Base-by-base conservation (phyloP, 2,888 invertebrate species). In the Ectemnius lituratus region DNA sequence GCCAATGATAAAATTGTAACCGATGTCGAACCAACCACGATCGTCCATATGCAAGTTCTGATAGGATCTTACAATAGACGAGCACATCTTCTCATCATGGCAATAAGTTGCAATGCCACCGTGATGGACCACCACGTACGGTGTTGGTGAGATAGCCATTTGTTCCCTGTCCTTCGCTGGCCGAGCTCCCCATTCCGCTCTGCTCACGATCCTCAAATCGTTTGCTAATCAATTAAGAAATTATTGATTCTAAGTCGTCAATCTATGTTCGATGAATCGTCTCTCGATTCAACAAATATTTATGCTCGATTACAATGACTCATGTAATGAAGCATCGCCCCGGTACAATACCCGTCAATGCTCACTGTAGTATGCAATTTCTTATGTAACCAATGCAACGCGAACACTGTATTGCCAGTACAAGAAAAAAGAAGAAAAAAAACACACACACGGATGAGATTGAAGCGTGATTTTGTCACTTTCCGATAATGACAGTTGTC, bases 1-100 rank as follows among this genome's bases (percentile, higher is more conserved):
- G 3, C 93, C 93, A 49, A 93, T 88, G 16, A 93, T 79, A 75
- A 92, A 93, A 72, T 90, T 92, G 76, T 90, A 91, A 4, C 90
- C 92, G 59, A 92, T 90, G 59, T 91, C 91, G 60, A 80, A 85
- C 91, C 91, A 91, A 2, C 83, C 82, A 6, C 85, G 85, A n/a
- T 61, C 82, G 70, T 91, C 90, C 64, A 91, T 85, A 63, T 91
- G 91, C 0, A 86, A 73, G 70, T 91, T 81, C 76, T 91, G 91
- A 62, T 91, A 91, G 6, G 84, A 81, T 23, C 87, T 83, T 4
- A 91, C 90, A 37, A 89, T 86, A 1, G 56, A 59, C 0, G 89
- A 80, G 68, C 91, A 91, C 0, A 74, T 66, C 0, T 71, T 61
- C 45, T 87, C 78, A 16, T 83, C 78, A 62, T 80, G 76, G 72